These are phyloP conservation scores for Hydrolagus affinis DNA, from an alignment of 2,113 vertebrate species.

Conservation along the genomic window DNA sequence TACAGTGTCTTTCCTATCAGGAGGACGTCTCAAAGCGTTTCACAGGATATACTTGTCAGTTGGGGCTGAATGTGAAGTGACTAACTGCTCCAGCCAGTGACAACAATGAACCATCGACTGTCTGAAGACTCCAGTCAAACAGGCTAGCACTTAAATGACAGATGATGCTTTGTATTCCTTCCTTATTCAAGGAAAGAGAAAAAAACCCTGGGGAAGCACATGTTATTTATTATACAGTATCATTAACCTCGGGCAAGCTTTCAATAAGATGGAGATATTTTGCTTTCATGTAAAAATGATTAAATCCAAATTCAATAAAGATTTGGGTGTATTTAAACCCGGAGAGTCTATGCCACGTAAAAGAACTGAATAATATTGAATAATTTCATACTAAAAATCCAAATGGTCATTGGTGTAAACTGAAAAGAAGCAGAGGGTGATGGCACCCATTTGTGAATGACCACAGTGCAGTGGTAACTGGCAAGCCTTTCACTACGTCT, in stretches of 20 bases:
- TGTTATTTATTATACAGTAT: background rate
- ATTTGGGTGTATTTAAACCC: background rate
- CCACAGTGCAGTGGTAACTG: background rate
- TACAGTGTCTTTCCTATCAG: background rate
- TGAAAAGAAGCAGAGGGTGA: background rate
- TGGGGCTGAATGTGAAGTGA: no score
- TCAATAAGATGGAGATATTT: background rate
- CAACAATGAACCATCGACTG: no score
- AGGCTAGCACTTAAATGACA: background rate
- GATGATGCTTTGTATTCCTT: background rate
- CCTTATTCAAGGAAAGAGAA: background rate
- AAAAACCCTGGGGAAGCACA: background rate
- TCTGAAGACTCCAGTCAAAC: no score
- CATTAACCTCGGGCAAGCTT: background rate
- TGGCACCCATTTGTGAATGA: background rate
- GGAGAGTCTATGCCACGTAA: background rate
- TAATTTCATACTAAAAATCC: no score
- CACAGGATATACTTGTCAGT: background rate
- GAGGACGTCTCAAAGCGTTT: background rate
- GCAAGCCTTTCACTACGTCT: background rate
- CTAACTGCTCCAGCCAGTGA: no score
- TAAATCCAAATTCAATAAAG: background rate
- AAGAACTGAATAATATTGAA: background rate
- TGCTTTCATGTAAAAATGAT: background rate
- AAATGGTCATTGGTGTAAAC: no score